Evolutionary conservation across 2,113 vertebrate genomes (phyloP).

Genomic region (Aspiorhynchus laticeps): DNA sequence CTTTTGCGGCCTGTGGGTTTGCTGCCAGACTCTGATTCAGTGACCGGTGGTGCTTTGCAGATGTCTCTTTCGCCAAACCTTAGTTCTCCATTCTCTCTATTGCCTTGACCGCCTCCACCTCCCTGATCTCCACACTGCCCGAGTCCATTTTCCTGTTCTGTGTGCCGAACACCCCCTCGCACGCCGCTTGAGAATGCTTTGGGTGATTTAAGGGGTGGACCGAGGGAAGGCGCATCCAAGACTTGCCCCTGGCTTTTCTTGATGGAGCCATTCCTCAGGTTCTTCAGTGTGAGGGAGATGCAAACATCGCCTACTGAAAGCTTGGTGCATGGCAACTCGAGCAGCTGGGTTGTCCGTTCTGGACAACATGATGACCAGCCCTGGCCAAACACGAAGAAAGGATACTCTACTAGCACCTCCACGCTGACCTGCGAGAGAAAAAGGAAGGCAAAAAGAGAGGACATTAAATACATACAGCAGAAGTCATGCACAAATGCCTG

Average conservation of each 20-base stretch:
- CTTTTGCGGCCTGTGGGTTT: conserved; percentile 88
- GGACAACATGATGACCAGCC: conserved; percentile 99
- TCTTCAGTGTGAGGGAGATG: conserved; percentile 98
- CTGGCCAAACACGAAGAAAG: conserved; percentile 99
- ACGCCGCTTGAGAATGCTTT: conserved; percentile 71
- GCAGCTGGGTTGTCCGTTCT: conserved; percentile 92
- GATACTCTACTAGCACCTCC: conserved; percentile 96
- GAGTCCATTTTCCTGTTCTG: conserved; percentile 91
- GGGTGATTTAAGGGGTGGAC: conserved; percentile 84
- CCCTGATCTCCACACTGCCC: conserved; percentile 70
- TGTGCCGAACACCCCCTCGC: conserved; percentile 75
- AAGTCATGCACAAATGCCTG: conserved; percentile 29
- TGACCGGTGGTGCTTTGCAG: conserved; percentile 71
- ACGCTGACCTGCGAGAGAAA: conserved; percentile 86
- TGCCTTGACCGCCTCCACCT: conserved; percentile 60
- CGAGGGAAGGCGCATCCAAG: conserved; percentile 64
- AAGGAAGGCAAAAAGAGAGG: conserved; percentile 17
- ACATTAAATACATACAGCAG: background rate
- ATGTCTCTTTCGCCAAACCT: conserved; percentile 81
- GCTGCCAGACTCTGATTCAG: conserved; percentile 76
- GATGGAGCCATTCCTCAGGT: conserved; percentile 94
- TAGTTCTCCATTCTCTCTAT: conserved; percentile 89
- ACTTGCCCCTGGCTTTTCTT: conserved; percentile 84
- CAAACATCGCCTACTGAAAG: conserved; percentile 97
- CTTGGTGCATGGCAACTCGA: conserved; percentile 96